Base-by-base conservation (phyloP, 2,888 invertebrate genomes). In the Sminthurides aquaticus region DNA sequence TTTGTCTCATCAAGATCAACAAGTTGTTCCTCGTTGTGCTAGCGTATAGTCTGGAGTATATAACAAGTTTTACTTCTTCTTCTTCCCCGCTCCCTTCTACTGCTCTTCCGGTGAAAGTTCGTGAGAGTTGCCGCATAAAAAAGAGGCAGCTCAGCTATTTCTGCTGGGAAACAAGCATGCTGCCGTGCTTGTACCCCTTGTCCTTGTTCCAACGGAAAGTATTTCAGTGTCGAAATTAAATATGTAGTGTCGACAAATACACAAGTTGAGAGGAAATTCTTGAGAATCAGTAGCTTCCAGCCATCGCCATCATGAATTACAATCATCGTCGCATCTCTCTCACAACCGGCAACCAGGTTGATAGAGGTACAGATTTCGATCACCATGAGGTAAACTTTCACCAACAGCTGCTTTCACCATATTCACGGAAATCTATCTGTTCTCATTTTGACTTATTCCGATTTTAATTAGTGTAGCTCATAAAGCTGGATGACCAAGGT, bases 281-380 rank as follows among this genome's bases (percentile, higher is more conserved):
- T 49, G 2, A n/a, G n/a, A n/a, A n/a, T n/a, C n/a, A n/a, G n/a
- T n/a, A n/a, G n/a, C n/a, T n/a, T n/a, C n/a, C n/a, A n/a, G n/a
- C n/a, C n/a, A n/a, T n/a, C n/a, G n/a, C 56, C 24, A 57, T 57
- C 49, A 69, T 70, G 71, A 73, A 69, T 66, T 71, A 65, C 67
- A 71, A 70, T 64, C 49, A 68, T 54, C 62, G 66, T 20, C 49
- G 62, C 57, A 57, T 66, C 49, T 58, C 62, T 5, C 25, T 65
- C 15, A 55, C 64, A 24, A 29, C 64, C 18, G 48, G 59, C 1
- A 34, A 28, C 22, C 65, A 28, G 54, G 69, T 58, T 60, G 71
- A 73, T 63, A 67, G 68, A 63, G 73, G 73, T 29, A 73, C 71
- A 2, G 73, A 73, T 22, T 73, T 71, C 60, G 73, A 73, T 58